Conservation (phyloP, 2,888 invertebrate genomes). For the Dexiosoma caninum region DNA sequence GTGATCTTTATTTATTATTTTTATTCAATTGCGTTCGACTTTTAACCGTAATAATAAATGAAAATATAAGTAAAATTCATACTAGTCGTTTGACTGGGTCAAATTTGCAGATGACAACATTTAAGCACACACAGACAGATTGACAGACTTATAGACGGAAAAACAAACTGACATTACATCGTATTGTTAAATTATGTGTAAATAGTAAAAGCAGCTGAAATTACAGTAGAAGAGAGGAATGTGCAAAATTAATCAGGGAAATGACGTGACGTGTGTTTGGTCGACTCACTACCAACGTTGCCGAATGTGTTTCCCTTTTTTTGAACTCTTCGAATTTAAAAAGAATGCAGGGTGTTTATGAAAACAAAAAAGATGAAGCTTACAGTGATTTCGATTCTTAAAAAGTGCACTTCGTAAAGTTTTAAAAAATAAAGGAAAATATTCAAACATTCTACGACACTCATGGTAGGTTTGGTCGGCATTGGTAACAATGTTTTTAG, state of each 20-base stretch:
- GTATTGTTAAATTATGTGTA: neutral
- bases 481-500: too few relatives aligned
- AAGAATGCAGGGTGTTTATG: too few relatives aligned
- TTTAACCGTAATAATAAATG: constrained; percentile 49
- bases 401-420: too few relatives aligned
- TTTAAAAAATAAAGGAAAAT: too few relatives aligned
- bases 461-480: too few relatives aligned
- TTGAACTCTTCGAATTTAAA: too few relatives aligned
- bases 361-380: too few relatives aligned
- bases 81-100: constrained; percentile 58
- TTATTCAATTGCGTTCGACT: constrained; percentile 47
- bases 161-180: constrained; percentile 21
- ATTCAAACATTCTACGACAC: too few relatives aligned
- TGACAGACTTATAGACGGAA: neutral
- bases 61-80: constrained; percentile 52
- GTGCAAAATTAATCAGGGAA: constrained; percentile 6
- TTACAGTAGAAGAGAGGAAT: constrained; percentile 20
- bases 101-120: constrained; percentile 35
- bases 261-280: constrained; percentile 32
- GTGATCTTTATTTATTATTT: constrained; percentile 48
- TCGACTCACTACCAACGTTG: constrained; percentile 19
- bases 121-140: constrained; percentile 11
- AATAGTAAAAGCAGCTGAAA: constrained; percentile 4
- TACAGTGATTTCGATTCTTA: too few relatives aligned
- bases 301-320: too few relatives aligned